These are phyloP conservation scores for Ommatoiulus sabulosus DNA, from an alignment of 2,888 invertebrate species.

Conservation along the genomic window DNA sequence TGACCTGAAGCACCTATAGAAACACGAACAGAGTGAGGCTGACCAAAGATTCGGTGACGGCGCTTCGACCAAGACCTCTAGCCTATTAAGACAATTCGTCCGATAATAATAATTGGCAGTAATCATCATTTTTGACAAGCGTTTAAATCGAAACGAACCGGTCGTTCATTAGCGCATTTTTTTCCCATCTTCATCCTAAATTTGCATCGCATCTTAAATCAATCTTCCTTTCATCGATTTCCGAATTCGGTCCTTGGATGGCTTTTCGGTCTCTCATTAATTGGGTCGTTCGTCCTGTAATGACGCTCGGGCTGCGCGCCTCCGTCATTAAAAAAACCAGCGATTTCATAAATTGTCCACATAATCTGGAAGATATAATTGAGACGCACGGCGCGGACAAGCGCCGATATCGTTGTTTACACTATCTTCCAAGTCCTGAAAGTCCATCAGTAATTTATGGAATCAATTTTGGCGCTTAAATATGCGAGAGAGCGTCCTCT, in stretches of 20 bases:
- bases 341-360: background rate
- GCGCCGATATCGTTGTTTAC: conserved; percentile 34
- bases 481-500: conserved; percentile 3
- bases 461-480: background rate
- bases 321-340: background rate
- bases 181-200: background rate
- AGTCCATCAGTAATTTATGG: conserved; percentile 18
- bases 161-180: background rate
- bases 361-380: conserved; percentile 5
- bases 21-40: too few relatives aligned
- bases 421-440: background rate
- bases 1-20: too few relatives aligned
- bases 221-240: background rate
- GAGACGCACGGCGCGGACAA: background rate
- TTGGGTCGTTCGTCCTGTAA: conserved; percentile 4
- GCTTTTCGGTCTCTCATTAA: background rate
- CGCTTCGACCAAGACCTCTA: background rate
- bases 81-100: background rate
- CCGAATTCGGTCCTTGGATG: conserved; percentile 4
- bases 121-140: conserved; percentile 34
- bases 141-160: conserved; percentile 9
- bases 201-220: conserved; percentile 26
- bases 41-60: background rate
- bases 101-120: conserved; percentile 28
- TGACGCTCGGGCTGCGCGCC: conserved; percentile 8